Evolutionary conservation across 2,113 vertebrate species (phyloP).

Genomic region (Coregonus clupeaformis): DNA sequence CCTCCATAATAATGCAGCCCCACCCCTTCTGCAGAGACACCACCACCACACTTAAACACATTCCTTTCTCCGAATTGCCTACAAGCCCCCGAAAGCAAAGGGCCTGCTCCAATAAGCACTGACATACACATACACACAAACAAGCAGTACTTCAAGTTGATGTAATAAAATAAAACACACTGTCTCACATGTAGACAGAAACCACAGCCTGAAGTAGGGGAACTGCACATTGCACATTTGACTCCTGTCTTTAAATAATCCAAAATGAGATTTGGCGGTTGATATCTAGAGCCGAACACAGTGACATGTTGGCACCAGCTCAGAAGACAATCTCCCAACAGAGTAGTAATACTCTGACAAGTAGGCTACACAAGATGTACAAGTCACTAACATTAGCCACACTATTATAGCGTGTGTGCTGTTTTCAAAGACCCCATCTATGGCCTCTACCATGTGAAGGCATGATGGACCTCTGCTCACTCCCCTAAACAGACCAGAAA

Average conservation of each 20-base stretch:
- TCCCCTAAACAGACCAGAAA: slow-evolving; percentile 49
- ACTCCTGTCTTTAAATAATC: neutral
- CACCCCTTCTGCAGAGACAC: neutral
- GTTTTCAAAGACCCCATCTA: no score
- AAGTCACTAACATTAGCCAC: neutral
- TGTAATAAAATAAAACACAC: neutral
- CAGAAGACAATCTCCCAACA: no score
- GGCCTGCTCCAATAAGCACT: neutral
- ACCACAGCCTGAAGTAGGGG: neutral
- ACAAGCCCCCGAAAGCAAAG: neutral
- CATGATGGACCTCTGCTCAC: neutral
- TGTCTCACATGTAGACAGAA: neutral
- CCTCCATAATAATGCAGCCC: neutral
- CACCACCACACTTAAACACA: slow-evolving; percentile 36
- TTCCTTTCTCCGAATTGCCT: slow-evolving; percentile 34
- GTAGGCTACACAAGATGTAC: no score
- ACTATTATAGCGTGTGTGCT: neutral
- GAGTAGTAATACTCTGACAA: no score
- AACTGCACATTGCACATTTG: neutral
- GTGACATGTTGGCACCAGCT: neutral
- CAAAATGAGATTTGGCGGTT: neutral
- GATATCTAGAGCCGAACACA: neutral
- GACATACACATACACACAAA: slow-evolving; percentile 10
- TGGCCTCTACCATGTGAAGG: no score
- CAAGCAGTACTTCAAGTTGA: neutral